Evolutionary conservation across 2,113 vertebrate genomes (phyloP), one percentile per base, ranked within the genome.

Genomic region (Notiomystis cincta): DNA sequence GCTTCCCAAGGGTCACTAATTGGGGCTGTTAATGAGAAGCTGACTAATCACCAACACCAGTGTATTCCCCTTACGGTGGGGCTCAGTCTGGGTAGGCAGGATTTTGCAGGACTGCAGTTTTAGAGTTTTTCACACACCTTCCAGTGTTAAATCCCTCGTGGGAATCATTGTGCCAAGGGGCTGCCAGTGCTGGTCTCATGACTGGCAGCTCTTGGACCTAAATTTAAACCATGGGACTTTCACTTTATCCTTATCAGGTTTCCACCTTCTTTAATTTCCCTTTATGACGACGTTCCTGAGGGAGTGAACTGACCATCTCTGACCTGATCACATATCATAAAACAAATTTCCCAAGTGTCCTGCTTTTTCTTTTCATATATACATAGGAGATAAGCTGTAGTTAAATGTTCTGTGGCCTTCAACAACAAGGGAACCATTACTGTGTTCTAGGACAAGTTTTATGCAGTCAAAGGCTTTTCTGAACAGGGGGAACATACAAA

Each of bases 321-420:
- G 60, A 51, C 83, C 84, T 51, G 94, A 61, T 92, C 42, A 62
- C 88, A 44, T 95, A 80, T 95, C 93, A 47, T 83, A 89, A 95
- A 94, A 70, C 64, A 89, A 73, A 95, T 90, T 95, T 95, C 96
- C 96, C 90, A 97, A 97, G 97, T 98, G 97, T 97, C 97, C 95
- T 98, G 96, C 92, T 94, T 96, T 82, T 85, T 58, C 82, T 85
- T 95, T 95, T 82, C 67, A 37, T 77, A 21, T 58, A 76, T 96
- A 93, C 57, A 65, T 91, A 95, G 84, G 96, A 88, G 89, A 78
- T 76, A 80, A 92, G 82, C 58, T 58, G 82, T 83, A 90, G 94
- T 93, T 93, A 91, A 95, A 97, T 90, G 95, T 96, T 98, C 95
- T 96, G 98, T 98, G 98, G 97, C 98, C 98, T 98, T 98, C 97